These are phyloP conservation scores for Chromobotia macracanthus DNA, from an alignment of 2,797 vertebrate species.

Conservation along the genomic window DNA sequence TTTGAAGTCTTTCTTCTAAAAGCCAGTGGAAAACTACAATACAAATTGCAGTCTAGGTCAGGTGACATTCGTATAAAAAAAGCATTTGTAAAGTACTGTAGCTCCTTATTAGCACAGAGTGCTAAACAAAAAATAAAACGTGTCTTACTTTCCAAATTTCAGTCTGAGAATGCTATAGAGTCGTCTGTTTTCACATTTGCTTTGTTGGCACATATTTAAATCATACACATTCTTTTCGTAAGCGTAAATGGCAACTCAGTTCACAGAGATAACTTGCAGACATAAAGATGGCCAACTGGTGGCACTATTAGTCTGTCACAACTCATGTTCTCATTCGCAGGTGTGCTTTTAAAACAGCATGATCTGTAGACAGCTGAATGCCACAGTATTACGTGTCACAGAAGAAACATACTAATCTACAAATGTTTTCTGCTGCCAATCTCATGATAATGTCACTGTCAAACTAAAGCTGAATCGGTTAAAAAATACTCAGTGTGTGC, in stretches of 20 bases:
- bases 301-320: conserved; percentile 25
- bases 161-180: conserved; percentile 23
- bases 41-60: conserved; percentile 47
- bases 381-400: neutral
- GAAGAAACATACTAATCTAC: neutral
- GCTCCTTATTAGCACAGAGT: conserved; percentile 45
- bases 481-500: conserved; percentile 13
- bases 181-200: conserved; percentile 30
- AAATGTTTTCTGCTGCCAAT: neutral
- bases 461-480: neutral
- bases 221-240: conserved; percentile 54
- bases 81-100: conserved; percentile 62
- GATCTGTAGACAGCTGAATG: neutral
- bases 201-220: conserved; percentile 69
- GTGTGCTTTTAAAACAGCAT: conserved; percentile 30
- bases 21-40: conserved; percentile 57
- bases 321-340: neutral
- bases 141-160: neutral
- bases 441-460: neutral
- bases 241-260: conserved; percentile 41
- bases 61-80: conserved; percentile 60
- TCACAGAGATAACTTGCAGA: conserved; percentile 23
- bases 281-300: conserved; percentile 16
- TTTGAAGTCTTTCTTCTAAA: conserved; percentile 52
- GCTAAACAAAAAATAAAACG: conserved; percentile 52